phyloP scores from a whole-genome alignment of 2,888 invertebrate species.

The Oscheius sp. region DNA sequence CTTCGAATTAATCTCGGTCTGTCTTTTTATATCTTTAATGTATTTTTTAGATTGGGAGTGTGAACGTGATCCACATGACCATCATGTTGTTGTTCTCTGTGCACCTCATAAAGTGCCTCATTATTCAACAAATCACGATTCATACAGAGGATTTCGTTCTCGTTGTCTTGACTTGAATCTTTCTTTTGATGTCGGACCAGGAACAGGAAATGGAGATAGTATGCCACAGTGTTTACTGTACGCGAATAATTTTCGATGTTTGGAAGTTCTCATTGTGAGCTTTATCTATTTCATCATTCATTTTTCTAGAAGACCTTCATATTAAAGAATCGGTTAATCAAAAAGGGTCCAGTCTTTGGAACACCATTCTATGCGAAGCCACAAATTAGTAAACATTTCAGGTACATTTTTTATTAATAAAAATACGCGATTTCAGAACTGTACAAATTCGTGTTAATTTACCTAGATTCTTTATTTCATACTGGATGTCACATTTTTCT shows the following conservation, averaged over 20 bases:
- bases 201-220: slow-evolving; percentile 42
- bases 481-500: slow-evolving; percentile 87
- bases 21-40: neutral
- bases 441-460: slow-evolving; percentile 86
- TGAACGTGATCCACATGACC: slow-evolving; percentile 91
- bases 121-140: slow-evolving; percentile 81
- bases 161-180: slow-evolving; percentile 83
- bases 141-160: slow-evolving; percentile 91
- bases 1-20: slow-evolving; percentile 36
- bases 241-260: slow-evolving; percentile 69
- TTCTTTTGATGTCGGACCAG: slow-evolving; percentile 77
- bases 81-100: slow-evolving; percentile 91
- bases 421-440: slow-evolving; percentile 77
- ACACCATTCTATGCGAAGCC: slow-evolving; percentile 85
- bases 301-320: slow-evolving; percentile 77
- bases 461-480: slow-evolving; percentile 82
- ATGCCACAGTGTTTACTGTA: slow-evolving; percentile 67
- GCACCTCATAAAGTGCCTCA: slow-evolving; percentile 95
- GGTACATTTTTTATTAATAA: slow-evolving; percentile 52
- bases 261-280: slow-evolving; percentile 78
- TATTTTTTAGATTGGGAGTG: slow-evolving; percentile 75
- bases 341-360: slow-evolving; percentile 87
- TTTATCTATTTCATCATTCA: neutral
- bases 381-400: slow-evolving; percentile 86
- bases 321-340: slow-evolving; percentile 88